Base-by-base conservation (phyloP, 2,113 vertebrate species). In the Drymodes brunneopygia region DNA sequence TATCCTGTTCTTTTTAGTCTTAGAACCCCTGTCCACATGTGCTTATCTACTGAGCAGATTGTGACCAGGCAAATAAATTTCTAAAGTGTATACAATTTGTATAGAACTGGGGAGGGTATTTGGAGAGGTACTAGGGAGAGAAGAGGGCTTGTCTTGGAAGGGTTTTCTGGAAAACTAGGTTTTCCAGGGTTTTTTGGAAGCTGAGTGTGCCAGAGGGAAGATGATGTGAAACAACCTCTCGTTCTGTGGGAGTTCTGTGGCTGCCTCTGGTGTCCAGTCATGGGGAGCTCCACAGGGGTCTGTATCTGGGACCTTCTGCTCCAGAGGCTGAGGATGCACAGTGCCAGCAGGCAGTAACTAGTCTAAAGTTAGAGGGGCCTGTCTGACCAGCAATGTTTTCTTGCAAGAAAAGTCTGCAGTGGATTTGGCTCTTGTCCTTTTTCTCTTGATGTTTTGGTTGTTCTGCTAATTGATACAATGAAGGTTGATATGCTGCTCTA, bases 211-310 rank as follows among this genome's bases (percentile, higher is more conserved):
- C 53, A 60, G 53, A 57, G 31, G 21, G 60, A 35, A 61, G 9
- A 10, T 29, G 36, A 70, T 1, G 1, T 31, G 31, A 65, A 71
- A 4, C 19, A 71, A 38, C 22, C 7, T 24, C 33, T 15, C 1
- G 6, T 51, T 84, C 44, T 44, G 35, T 3, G 12, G 69, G 60
- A 67, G 18, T 14, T 14, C 27, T 4, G 12, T 50, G 64, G 12
- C 45, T 73, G 61, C 40, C 20, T 22, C 29, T 48, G 67, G 17
- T 57, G 51, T 22, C 23, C n/a, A 19, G 40, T 28, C 44, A 38
- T 0, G 0, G 61, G 17, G 15, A 73, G 9, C 5, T 24, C 27
- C 5, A 1, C 0, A 0, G n/a, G 25, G 6, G 1, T 61, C 77
- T 69, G 14, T 1, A 3, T 57, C 58, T 40, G 42, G 12, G 24